These are phyloP conservation scores for Hedychridium roseum DNA, from an alignment of 2,888 invertebrate genomes.

Conservation along the genomic window DNA sequence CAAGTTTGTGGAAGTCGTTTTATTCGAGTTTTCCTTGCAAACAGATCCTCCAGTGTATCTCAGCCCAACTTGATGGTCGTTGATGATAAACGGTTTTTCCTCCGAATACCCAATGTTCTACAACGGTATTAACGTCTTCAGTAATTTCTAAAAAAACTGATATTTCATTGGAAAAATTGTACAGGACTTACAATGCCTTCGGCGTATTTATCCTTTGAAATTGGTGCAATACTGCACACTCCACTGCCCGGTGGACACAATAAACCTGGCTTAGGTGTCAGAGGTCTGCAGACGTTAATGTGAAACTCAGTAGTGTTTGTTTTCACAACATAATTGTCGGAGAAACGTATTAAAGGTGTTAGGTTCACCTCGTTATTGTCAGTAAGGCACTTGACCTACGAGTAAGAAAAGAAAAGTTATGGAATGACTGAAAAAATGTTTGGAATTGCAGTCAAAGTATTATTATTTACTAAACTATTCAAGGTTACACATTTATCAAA, in stretches of 20 bases:
- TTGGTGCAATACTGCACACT: constrained; percentile 41
- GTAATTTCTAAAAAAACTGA: constrained; percentile 4
- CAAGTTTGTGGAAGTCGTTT: constrained; percentile 40
- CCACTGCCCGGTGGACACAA: constrained; percentile 49
- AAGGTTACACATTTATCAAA: no score
- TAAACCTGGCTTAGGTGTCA: constrained; percentile 39
- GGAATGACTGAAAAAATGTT: neutral
- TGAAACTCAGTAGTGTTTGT: constrained; percentile 42
- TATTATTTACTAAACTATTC: constrained; percentile 11
- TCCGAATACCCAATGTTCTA: constrained; percentile 50
- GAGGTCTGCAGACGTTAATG: constrained; percentile 54
- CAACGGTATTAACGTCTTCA: constrained; percentile 18
- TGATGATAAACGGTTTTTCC: constrained; percentile 36
- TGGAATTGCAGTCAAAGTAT: neutral
- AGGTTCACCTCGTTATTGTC: constrained; percentile 40
- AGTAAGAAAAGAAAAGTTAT: constrained; percentile 4
- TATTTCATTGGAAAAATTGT: neutral
- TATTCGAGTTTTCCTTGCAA: constrained; percentile 40
- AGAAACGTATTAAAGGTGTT: constrained; percentile 36
- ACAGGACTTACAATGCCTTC: constrained; percentile 44
- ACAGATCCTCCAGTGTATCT: constrained; percentile 42
- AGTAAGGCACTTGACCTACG: constrained; percentile 45
- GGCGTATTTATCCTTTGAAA: constrained; percentile 32
- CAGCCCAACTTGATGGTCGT: constrained; percentile 35
- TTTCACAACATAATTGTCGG: constrained; percentile 45